phyloP scores from a whole-genome alignment of 2,797 vertebrate genomes.

The Halcyon badia region DNA sequence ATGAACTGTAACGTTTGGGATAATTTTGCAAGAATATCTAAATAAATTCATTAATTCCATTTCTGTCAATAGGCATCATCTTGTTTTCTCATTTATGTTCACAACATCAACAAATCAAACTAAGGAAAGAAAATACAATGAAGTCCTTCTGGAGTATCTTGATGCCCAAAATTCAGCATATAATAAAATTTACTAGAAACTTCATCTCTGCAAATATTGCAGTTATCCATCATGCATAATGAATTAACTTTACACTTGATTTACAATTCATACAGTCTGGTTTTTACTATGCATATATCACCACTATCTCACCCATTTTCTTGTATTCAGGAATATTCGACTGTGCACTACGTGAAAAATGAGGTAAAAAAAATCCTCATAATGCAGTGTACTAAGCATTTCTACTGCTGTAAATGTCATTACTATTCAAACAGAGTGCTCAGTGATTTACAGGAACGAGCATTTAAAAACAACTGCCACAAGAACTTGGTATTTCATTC shows the following conservation, averaged over 20 bases:
- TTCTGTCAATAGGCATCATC: neutral
- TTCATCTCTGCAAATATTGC: constrained; percentile 14
- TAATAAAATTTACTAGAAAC: constrained; percentile 14
- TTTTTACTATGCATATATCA: constrained; percentile 21
- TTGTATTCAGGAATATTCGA: neutral
- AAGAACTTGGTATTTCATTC: neutral
- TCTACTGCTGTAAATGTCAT: neutral
- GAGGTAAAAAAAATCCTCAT: neutral
- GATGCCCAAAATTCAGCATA: neutral
- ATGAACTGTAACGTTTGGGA: neutral
- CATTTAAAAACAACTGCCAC: neutral
- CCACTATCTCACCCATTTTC: neutral
- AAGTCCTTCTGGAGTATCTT: neutral
- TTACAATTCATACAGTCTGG: constrained; percentile 26
- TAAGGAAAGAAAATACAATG: neutral
- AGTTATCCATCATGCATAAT: constrained; percentile 43
- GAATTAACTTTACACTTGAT: constrained; percentile 40
- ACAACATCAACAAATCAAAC: neutral
- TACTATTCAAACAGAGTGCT: neutral
- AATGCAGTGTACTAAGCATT: neutral
- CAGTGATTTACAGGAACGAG: neutral
- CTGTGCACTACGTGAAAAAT: neutral
- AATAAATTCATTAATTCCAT: neutral
- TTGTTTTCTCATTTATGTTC: neutral
- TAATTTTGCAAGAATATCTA: neutral